These are phyloP conservation scores for Sphaerophoria rueppellii DNA, from an alignment of 2,888 invertebrate genomes.

Conservation along the genomic window DNA sequence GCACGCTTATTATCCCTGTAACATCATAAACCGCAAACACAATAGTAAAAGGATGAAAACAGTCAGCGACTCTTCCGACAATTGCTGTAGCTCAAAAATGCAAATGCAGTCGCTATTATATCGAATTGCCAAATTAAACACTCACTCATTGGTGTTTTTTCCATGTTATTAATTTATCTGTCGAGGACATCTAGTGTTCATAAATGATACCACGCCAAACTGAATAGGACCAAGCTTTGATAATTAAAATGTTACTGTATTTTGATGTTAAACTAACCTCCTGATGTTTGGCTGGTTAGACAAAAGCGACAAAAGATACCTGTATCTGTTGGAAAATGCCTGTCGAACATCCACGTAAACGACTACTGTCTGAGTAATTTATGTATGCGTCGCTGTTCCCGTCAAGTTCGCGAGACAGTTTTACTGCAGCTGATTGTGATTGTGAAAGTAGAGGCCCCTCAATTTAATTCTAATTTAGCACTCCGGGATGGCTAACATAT, in stretches of 20 bases:
- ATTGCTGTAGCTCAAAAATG: too few relatives aligned
- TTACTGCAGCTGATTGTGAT: conserved; percentile 3
- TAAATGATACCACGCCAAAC: not conserved
- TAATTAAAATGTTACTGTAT: conserved; percentile 4
- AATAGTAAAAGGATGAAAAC: not conserved
- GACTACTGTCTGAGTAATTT: too few relatives aligned
- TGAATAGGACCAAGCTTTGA: conserved; percentile 24
- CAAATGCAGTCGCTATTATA: not conserved
- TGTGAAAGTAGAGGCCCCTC: not conserved
- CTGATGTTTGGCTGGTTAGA: not conserved
- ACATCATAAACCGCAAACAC: not conserved
- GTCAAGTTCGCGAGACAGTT: conserved; percentile 19
- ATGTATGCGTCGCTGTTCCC: not conserved
- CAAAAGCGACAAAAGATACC: too few relatives aligned
- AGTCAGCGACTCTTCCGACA: not conserved
- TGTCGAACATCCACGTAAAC: too few relatives aligned
- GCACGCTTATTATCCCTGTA: not conserved
- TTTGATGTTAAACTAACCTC: not conserved
- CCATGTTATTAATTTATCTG: conserved; percentile 28
- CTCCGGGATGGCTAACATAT: too few relatives aligned
- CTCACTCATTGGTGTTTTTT: conserved; percentile 2
- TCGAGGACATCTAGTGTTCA: conserved; percentile 14
- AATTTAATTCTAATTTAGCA: too few relatives aligned
- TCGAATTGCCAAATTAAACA: conserved; percentile 26
- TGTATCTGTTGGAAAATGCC: too few relatives aligned